A percentile compares a stretch with the other conserved stretches of the same genome.
Conservation (phyloP, 2,888 invertebrate genomes). For the Synanthedon formicaeformis region DNA sequence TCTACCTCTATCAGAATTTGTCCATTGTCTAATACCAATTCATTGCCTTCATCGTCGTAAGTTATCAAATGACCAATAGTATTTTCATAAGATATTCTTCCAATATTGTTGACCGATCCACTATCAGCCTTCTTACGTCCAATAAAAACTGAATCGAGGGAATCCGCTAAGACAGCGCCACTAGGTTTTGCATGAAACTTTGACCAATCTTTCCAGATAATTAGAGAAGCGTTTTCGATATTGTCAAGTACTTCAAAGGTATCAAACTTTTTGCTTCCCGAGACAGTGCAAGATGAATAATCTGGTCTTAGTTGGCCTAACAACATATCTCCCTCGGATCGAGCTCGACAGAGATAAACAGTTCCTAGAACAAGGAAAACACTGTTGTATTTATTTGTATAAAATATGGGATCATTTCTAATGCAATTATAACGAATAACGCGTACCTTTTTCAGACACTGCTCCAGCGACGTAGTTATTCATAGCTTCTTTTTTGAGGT, state of each 20-base stretch:
- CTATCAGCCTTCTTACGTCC: constrained; percentile 42
- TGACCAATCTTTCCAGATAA: constrained; percentile 82
- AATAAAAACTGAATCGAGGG: constrained; percentile 46
- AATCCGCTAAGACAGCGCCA: constrained; percentile 76
- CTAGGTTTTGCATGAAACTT: constrained; percentile 75
- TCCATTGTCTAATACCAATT: constrained; percentile 71
- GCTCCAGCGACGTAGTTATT: constrained; percentile 76
- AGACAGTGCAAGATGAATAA: constrained; percentile 73
- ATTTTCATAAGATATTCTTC: constrained; percentile 76
- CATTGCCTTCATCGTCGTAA: constrained; percentile 73
- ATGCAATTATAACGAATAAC: neutral
- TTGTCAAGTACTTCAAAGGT: constrained; percentile 82
- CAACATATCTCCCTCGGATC: constrained; percentile 78
- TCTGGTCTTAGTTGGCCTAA: constrained; percentile 75
- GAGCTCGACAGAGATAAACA: constrained; percentile 81
- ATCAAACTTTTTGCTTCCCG: constrained; percentile 69
- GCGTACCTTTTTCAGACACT: constrained; percentile 44
- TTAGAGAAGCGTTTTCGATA: constrained; percentile 79
- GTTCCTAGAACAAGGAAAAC: constrained; percentile 31
- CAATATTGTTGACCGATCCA: constrained; percentile 73
- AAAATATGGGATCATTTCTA: neutral
- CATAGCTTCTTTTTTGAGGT: constrained; percentile 50
- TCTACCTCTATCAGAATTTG: constrained; percentile 86
- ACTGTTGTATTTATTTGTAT: neutral
- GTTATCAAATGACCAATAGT: constrained; percentile 77